Evolutionary conservation across 2,113 vertebrate genomes (phyloP), one percentile per base, ranked within the genome.

Genomic region (Tragelaphus strepsiceros): DNA sequence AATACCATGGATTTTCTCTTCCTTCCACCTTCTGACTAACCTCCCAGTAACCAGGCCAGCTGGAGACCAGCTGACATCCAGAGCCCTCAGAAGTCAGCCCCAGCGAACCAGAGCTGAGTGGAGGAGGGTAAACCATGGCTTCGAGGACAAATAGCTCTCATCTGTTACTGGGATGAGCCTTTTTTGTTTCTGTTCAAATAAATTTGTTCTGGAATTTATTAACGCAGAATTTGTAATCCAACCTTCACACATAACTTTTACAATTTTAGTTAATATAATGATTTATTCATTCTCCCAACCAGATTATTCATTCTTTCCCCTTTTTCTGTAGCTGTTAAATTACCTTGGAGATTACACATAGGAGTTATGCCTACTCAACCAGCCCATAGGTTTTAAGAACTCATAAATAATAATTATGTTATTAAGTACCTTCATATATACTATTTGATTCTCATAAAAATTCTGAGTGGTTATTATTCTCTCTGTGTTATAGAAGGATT

Each of bases 361-460:
- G 35, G 16, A 86, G 77, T 94, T 92, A 30, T 28, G 30, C 15
- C 15, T 53, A 61, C 30, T 91, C 30, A 64, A 8, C 35, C 46
- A 59, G 26, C 24, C 94, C 64, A n/a, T 6, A 54, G 43, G 49
- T 67, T 8, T 96, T 96, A 91, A 62, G 43, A 93, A 94, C 30
- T 97, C 62, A 77, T 81, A 94, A 97, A 81, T 92, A 91, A 51
- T 95, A 80, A 96, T 91, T 92, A 56, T 85, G n/a, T 92, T 82
- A 58, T 90, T 88, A 91, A 89, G 12, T 49, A 53, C 43, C 24
- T 53, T 95, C 54, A 53, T 16, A 35, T 91, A 85, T n/a, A 30
- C 56, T 67, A 49, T 46, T 86, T 58, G 64, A 88, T 39, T 87
- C 92, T 83, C 49, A 88, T 88, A n/a, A 88, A 88, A 91, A 61